Evolutionary conservation across 2,888 invertebrate species (phyloP), one percentile per base, ranked within the genome.

Genomic region (Thera obeliscata): DNA sequence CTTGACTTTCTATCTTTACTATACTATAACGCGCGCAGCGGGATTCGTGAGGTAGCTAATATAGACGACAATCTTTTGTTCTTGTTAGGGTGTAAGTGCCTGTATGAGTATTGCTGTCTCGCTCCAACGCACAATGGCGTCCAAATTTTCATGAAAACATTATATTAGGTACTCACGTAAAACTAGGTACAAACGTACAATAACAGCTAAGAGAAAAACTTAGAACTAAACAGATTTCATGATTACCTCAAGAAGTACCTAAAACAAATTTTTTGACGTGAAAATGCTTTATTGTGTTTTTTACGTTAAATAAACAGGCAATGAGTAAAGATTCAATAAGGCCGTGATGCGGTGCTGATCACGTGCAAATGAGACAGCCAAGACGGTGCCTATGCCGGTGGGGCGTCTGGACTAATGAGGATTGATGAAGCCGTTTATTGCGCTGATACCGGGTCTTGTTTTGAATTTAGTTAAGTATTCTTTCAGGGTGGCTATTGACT

Each of bases 1-100:
- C 36, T 38, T 50, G 41, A 11, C 46, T 66, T 77, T 4, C 50
- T 56, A 35, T 64, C 72, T 79, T 78, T 63, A 33, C 50, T 86
- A 70, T 87, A 84, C 89, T 71, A 57, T 69, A 58, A 49, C 69
- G 69, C 73, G 73, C 72, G 72, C 74, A 77, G 70, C 76, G 81
- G 81, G 84, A 83, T 86, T 82, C 84, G 81, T 85, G 86, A 83
- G 83, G 80, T 82, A 85, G 82, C 86, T 88, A 88, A 89, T 87
- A 89, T 84, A 88, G 85, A 87, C 89, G 90, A 88, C 87, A 88
- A 84, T 83, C 86, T 89, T 90, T 90, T 87, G 87, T 90, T 89
- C 89, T 87, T 86, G 86, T 86, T 87, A 87, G 78, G 79, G 76
- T 74, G 80, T 83, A 83, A 86, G 86, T 85, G 84, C 81, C 79